These are phyloP conservation scores for Limosa lapponica DNA, from an alignment of 2,797 vertebrate genomes.

Conservation along the genomic window DNA sequence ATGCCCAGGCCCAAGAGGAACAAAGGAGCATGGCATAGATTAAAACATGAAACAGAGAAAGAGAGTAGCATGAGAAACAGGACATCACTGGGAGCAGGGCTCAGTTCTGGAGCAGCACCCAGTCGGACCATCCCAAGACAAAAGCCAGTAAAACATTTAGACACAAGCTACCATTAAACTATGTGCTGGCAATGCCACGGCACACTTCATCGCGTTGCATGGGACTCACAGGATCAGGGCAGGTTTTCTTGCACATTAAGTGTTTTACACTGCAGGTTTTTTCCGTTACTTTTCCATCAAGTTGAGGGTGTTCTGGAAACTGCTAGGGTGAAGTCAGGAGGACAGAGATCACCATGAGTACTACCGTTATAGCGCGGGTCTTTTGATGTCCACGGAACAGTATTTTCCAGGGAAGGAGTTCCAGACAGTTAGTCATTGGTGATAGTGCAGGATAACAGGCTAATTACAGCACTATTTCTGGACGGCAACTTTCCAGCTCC, in stretches of 20 bases:
- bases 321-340: neutral
- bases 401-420: constrained; percentile 36
- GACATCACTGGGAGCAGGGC: neutral
- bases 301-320: neutral
- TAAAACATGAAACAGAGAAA: neutral
- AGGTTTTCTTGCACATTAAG: neutral
- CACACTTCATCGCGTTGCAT: neutral
- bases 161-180: neutral
- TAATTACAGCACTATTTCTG: constrained; percentile 12
- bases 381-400: neutral
- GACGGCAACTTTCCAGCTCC: neutral
- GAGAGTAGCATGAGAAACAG: neutral
- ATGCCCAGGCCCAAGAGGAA: neutral
- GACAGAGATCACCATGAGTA: neutral
- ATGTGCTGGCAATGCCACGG: neutral
- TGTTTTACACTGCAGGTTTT: neutral
- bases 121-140: neutral
- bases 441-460: neutral
- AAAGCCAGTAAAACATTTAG: neutral
- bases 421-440: constrained; percentile 22
- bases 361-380: neutral
- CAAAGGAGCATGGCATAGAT: neutral
- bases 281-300: neutral
- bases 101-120: neutral
- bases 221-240: neutral